Base-by-base conservation (phyloP, 2,797 vertebrate species). In the Sylvia borin region DNA sequence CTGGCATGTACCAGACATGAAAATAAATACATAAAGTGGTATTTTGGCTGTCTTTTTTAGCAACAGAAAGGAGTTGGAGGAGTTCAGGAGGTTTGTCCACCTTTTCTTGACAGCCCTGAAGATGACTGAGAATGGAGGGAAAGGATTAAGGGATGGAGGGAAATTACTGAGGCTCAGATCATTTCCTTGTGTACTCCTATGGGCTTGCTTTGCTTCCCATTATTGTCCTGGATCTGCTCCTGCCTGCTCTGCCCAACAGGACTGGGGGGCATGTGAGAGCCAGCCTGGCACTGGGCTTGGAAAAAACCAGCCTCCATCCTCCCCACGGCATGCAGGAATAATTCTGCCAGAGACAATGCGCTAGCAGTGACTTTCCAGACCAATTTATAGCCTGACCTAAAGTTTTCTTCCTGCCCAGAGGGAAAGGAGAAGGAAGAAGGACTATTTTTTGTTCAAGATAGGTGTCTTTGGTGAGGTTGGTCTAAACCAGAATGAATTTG, bases 301-400 rank as follows among this genome's bases (percentile, higher is more conserved):
- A 76, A 91, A 90, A 93, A 79, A 79, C 0, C 19, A 2, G 14
- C 53, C 67, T 84, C 83, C 53, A 91, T 95, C 71, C 57, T 91
- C 76, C 64, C 47, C 4, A 4, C 9, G 3, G 29, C 50, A 75
- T 1, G 4, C 53, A 54, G 72, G 83, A 88, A 54, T 94, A 85
- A 90, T 82, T 94, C 71, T 92, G 20, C 34, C 77, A 24, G 71
- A 40, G 42, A 92, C 91, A 96, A 74, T 79, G 74, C 0, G 2
- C 90, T 88, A 90, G 94, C 48, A 76, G 25, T 32, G 60, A 55
- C 74, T 90, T 79, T 81, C 60, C 85, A 71, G 62, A 74, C 85
- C 62, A 53, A 64, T 96, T 90, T 92, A 60, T 81, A 93, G 85
- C 55, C 47, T 90, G 64, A 93, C 60, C 55, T 92, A 51, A 66